Evolutionary conservation across 30 jellyfish, hydroid and myxozoan species (phyloP).

Genomic region (Aurelia aurita): DNA sequence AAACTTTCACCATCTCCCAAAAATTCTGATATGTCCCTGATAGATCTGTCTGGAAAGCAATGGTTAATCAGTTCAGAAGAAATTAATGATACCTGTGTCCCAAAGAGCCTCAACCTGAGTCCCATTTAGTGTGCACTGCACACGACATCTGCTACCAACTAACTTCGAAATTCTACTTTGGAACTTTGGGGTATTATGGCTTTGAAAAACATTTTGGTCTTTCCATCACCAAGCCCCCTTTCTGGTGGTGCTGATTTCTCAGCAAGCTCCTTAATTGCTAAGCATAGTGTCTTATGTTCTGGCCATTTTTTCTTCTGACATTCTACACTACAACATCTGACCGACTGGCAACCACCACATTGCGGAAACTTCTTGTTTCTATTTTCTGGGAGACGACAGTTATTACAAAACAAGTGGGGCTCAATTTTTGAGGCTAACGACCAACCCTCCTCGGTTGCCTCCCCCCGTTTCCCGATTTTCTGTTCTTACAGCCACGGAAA

Average conservation of each 20-base stretch:
- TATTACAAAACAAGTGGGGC: too few relatives aligned
- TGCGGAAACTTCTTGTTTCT: too few relatives aligned
- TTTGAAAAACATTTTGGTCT: background rate
- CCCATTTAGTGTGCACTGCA: constrained; percentile 5
- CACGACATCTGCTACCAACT: constrained; percentile 32
- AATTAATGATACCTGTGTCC: constrained; percentile 35
- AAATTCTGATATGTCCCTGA: constrained; percentile 36
- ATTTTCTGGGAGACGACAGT: too few relatives aligned
- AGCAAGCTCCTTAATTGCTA: too few relatives aligned
- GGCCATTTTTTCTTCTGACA: too few relatives aligned
- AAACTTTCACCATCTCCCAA: too few relatives aligned
- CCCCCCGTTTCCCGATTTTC: constrained; percentile 16
- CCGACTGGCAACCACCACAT: too few relatives aligned
- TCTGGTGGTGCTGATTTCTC: too few relatives aligned
- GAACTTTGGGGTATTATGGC: constrained; percentile 12
- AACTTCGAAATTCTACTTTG: constrained; percentile 12
- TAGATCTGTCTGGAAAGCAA: background rate
- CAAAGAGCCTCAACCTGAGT: constrained; percentile 1
- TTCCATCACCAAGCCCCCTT: too few relatives aligned
- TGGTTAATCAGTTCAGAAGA: constrained; percentile 1
- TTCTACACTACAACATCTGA: too few relatives aligned
- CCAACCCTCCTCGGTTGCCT: constrained; percentile 8
- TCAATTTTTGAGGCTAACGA: too few relatives aligned
- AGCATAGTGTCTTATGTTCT: too few relatives aligned
- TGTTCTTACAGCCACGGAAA: background rate